phyloP scores from a whole-genome alignment of 2,113 vertebrate genomes.

The Camarhynchus parvulus region DNA sequence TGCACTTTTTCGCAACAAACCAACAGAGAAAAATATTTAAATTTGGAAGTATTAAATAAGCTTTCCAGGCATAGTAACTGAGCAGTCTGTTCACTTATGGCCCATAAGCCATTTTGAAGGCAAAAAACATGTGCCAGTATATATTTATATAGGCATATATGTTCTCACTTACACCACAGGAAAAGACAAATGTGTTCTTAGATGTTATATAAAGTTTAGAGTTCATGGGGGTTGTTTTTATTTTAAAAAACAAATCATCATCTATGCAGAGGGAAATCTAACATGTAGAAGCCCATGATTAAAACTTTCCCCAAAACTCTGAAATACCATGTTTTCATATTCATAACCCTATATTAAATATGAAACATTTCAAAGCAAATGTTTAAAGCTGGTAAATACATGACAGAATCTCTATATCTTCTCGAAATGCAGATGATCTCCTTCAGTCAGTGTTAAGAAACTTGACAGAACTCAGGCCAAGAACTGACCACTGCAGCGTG shows the following conservation, averaged over 20 bases:
- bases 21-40: constrained; percentile 36
- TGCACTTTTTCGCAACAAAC: not conserved
- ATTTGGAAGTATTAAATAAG: constrained; percentile 52
- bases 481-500: not conserved
- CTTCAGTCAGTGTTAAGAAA: not conserved
- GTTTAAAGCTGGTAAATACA: not conserved
- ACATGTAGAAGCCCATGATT: not conserved
- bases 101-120: constrained; percentile 35
- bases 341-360: not conserved
- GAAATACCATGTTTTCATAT: constrained; percentile 1
- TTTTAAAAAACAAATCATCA: constrained; percentile 4
- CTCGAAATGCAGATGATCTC: not conserved
- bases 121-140: constrained; percentile 32
- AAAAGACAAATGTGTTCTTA: constrained; percentile 42
- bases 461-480: not conserved
- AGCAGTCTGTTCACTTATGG: constrained; percentile 42
- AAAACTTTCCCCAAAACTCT: not conserved
- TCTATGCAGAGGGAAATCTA: constrained; percentile 6
- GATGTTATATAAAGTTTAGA: constrained; percentile 49
- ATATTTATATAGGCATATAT: constrained; percentile 42
- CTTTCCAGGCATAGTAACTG: constrained; percentile 32
- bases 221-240: constrained; percentile 23
- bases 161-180: constrained; percentile 19
- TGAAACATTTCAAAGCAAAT: not conserved
- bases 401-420: not conserved